Conservation (phyloP, 2,797 vertebrate species). For the Erethizon dorsatum region DNA sequence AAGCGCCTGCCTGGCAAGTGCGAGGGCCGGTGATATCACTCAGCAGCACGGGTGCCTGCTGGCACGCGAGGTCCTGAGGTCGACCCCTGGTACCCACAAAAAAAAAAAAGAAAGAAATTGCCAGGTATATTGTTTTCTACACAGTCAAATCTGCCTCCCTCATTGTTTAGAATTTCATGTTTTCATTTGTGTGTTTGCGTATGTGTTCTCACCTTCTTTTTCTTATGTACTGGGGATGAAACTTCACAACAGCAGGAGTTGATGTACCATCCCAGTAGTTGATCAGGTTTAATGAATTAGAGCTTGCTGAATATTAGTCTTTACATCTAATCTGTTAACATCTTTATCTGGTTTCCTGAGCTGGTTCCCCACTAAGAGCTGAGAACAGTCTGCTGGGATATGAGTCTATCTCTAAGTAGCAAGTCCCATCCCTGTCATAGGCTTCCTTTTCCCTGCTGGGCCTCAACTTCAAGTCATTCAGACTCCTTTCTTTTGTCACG, state of each 20-base stretch:
- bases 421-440: slow-evolving; percentile 16
- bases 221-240: neutral
- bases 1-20: no score
- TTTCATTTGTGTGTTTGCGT: neutral
- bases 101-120: neutral
- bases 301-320: slow-evolving; percentile 7
- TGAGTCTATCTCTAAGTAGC: slow-evolving; percentile 29
- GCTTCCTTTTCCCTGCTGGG: neutral
- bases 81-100: no score
- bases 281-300: slow-evolving; percentile 49
- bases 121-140: slow-evolving; percentile 13
- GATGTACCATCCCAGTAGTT: neutral
- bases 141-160: neutral
- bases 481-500: slow-evolving; percentile 48
- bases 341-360: slow-evolving; percentile 50
- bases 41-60: no score
- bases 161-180: slow-evolving; percentile 53
- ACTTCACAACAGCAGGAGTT: slow-evolving; percentile 31
- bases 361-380: neutral
- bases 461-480: slow-evolving; percentile 42
- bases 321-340: slow-evolving; percentile 9
- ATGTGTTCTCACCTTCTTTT: neutral
- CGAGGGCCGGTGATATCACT: no score
- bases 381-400: neutral
- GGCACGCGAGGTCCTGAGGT: no score